A percentile compares a stretch with the other conserved stretches of the same genome.
Conservation (phyloP, 2,113 vertebrate genomes). For the Amblyornis subalaris region DNA sequence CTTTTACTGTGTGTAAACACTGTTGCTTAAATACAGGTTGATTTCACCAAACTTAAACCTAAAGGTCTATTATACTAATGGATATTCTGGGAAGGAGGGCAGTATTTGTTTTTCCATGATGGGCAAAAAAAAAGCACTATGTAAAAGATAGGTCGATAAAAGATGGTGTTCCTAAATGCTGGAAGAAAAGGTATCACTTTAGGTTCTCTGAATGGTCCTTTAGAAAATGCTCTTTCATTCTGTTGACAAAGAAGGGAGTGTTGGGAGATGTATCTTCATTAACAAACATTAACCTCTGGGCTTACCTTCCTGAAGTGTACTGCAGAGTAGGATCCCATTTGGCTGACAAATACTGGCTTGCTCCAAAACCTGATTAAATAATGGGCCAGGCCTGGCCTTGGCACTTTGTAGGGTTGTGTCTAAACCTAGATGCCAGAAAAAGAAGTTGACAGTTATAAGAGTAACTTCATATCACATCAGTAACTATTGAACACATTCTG, state of each 20-base stretch:
- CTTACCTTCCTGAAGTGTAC: background rate
- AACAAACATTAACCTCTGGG: background rate
- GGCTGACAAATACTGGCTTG: background rate
- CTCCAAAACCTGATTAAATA: background rate
- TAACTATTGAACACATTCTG: background rate
- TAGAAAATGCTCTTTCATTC: background rate
- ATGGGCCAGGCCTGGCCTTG: background rate
- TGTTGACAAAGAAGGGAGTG: background rate
- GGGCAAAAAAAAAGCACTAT: no score
- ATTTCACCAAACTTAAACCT: background rate
- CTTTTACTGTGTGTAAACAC: background rate
- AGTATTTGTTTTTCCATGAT: background rate
- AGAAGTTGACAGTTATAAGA: background rate
- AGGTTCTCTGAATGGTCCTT: background rate
- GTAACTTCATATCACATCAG: background rate
- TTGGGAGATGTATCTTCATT: slow-evolving; percentile 30
- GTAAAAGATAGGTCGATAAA: background rate
- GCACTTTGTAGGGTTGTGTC: background rate
- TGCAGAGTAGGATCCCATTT: background rate
- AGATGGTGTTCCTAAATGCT: background rate
- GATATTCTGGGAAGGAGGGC: background rate
- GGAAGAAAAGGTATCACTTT: background rate
- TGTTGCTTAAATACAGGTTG: slow-evolving; percentile 9
- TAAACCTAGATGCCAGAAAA: background rate
- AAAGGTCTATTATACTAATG: background rate